Evolutionary conservation across 2,888 invertebrate genomes (phyloP).

Genomic region (Papilio demoleus): DNA sequence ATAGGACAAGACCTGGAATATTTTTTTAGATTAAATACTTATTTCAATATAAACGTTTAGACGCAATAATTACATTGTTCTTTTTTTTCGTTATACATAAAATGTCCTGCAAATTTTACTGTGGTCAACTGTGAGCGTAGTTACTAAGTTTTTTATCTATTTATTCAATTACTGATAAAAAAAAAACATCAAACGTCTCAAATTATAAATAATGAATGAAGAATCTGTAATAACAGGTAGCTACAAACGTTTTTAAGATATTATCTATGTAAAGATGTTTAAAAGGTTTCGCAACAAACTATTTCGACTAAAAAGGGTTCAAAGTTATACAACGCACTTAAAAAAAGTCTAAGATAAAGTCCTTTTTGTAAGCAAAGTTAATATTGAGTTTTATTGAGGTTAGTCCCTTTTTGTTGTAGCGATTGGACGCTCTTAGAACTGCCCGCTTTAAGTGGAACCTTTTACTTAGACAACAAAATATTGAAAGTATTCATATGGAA

Average conservation of each 20-base stretch:
- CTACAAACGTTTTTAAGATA: not conserved
- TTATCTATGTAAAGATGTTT: constrained; percentile 3
- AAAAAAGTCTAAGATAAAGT: constrained; percentile 31
- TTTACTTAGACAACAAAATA: constrained; percentile 19
- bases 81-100: too few relatives aligned
- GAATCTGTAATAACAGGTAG: too few relatives aligned
- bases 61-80: too few relatives aligned
- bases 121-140: too few relatives aligned
- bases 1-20: too few relatives aligned
- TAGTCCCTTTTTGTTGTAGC: constrained; percentile 34
- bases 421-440: not conserved
- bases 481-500: constrained; percentile 12
- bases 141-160: too few relatives aligned
- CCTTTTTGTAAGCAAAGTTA: constrained; percentile 34
- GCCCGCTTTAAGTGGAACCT: constrained; percentile 21
- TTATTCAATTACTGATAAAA: too few relatives aligned
- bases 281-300: constrained; percentile 20
- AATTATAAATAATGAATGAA: too few relatives aligned
- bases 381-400: constrained; percentile 40
- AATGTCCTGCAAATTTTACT: too few relatives aligned
- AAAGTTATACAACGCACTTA: constrained; percentile 27
- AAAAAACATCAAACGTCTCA: too few relatives aligned
- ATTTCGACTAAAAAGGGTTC: constrained; percentile 34
- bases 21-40: too few relatives aligned
- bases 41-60: too few relatives aligned